Evolutionary conservation across 2,888 invertebrate species (phyloP).

Genomic region (Chaetogeoica ovagalla): DNA sequence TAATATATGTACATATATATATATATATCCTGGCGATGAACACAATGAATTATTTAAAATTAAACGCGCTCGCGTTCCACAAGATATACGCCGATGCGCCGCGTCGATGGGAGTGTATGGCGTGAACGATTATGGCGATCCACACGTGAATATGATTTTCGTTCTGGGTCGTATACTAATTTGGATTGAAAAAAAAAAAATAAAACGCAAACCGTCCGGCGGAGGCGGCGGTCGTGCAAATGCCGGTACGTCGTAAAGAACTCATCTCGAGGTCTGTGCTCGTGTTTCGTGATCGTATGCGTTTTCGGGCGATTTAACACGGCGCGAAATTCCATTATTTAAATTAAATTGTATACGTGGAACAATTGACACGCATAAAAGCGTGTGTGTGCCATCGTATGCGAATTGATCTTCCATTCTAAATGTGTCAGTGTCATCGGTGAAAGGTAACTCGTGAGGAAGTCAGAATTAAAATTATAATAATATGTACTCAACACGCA

Average conservation of each 20-base stretch:
- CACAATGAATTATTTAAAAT: too few relatives aligned
- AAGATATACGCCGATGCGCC: too few relatives aligned
- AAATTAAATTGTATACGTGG: constrained; percentile 32
- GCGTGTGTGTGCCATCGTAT: constrained; percentile 28
- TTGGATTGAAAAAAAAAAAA: constrained; percentile 37
- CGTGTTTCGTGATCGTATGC: constrained; percentile 29
- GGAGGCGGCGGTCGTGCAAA: constrained; percentile 24
- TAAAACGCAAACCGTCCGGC: constrained; percentile 18
- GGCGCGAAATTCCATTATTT: constrained; percentile 49
- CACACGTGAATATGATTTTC: neutral
- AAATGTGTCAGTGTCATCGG: constrained; percentile 53
- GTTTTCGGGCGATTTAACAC: constrained; percentile 48
- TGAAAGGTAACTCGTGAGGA: constrained; percentile 53
- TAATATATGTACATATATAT: too few relatives aligned
- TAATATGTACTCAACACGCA: too few relatives aligned
- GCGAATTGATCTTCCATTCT: constrained; percentile 40
- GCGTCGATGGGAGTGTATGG: too few relatives aligned
- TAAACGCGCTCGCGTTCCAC: too few relatives aligned
- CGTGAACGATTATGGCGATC: neutral
- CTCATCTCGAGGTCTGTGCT: constrained; percentile 44
- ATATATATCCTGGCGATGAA: too few relatives aligned
- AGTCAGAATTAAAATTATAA: constrained; percentile 45
- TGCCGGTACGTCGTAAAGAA: constrained; percentile 27
- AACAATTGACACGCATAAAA: constrained; percentile 53
- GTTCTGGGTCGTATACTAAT: constrained; percentile 51